Evolutionary conservation across 2,888 invertebrate species (phyloP), one percentile per base, ranked within the genome.

Genomic region (Dromius quadrimaculatus): DNA sequence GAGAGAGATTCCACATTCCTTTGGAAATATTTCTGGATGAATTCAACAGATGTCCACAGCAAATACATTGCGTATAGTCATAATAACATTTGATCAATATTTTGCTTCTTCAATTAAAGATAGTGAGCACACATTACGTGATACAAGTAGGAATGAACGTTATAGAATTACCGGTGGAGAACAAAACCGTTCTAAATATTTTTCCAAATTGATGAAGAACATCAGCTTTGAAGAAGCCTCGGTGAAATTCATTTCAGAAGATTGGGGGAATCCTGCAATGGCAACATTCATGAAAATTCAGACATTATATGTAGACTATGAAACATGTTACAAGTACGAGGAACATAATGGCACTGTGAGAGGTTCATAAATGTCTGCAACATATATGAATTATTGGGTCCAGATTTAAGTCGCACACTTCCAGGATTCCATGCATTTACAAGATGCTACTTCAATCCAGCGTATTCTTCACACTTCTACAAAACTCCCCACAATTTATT

Each of bases 91-190:
- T 70, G 74, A 76, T 69, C 65, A 72, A 8, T 76, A 76, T 65
- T 74, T 74, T 65, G 71, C 71, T 47, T 75, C 75, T 15, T 76
- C 76, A 5, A 75, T 76, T 13, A 76, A 76, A 71, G 74, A 76
- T 73, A 73, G 8, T 64, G 73, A 76, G 54, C 74, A 73, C 62
- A 2, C 69, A 71, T 70, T 74, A 57, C 71, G 76, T 73, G 72
- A 72, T 23, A 64, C 71, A 8, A 28, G 8, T 28, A 28, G 28
- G 8, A 8, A 8, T 5, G 4, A 28, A 8, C 8, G 3, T 5
- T 28, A 5, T 28, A 3, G 8, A 3, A 72, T 22, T 32, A 54
- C 43, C 50, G 73, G 71, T 57, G 63, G 71, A 2, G 45, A 72
- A 23, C 72, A 73, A 71, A 32, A 50, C 1, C 62, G 73, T 45